Base-by-base conservation (phyloP, 2,888 invertebrate species). In the Archips crataeganus region DNA sequence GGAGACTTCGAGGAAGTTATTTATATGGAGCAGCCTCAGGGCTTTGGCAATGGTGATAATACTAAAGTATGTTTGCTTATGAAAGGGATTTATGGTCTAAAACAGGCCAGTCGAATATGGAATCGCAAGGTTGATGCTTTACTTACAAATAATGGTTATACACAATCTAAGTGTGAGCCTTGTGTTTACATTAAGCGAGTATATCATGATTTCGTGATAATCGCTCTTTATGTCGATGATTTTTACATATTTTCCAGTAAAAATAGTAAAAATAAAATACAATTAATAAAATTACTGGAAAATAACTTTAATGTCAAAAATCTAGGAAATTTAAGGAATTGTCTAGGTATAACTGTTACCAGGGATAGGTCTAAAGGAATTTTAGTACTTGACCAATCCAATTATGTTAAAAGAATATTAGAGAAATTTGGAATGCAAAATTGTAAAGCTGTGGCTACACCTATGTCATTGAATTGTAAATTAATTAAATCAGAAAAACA, bases 271-370 rank as follows among this genome's bases (percentile, higher is more conserved):
- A 51, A 39, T 6, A 57, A 69, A 63, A 42, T 32, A 32, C 4
- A 54, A 23, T 15, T 70, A 9, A 8, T 54, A 32, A 23, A 42
- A 23, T n/a, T 54, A 9, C 42, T 73, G 9, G 23, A 59, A n/a
- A 10, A 63, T 10, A 59, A 74, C 39, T 74, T 74, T 47, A 51
- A 61, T 45, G 49, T 69, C 15, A 57, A 64, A 13, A 32, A 74
- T 64, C 36, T 74, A 10, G 74, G 70, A 11, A 47, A 15, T 42
- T 32, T 74, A 13, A 61, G 54, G 4, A 70, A 57, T 32, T 57
- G 62, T 66, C 39, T 74, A 32, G 70, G 70, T 8, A 70, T 74
- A 36, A 36, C 39, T 15, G 70, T 74, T 10, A 15, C 23, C 47
- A 70, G 62, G 49, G n/a, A 70, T 23, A 54, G 54, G 8, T 15